Conservation (phyloP, 1,140 invertebrate genomes). For the Phenacoccus solenopsis region DNA sequence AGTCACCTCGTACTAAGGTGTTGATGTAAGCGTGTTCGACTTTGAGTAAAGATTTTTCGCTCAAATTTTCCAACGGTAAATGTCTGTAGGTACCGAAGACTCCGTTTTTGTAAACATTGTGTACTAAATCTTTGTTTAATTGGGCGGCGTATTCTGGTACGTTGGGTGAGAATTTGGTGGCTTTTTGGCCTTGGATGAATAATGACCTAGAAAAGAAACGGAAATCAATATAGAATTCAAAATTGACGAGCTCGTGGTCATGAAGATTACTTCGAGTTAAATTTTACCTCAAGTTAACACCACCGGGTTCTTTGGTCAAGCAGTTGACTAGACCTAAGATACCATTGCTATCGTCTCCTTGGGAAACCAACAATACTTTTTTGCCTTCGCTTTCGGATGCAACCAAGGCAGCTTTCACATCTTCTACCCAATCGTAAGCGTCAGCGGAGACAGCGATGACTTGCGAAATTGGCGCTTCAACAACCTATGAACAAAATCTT, state of each 20-base stretch:
- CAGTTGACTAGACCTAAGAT: slow-evolving; percentile 81
- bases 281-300: slow-evolving; percentile 48
- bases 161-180: slow-evolving; percentile 46
- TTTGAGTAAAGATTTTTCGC: slow-evolving; percentile 44
- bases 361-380: slow-evolving; percentile 56
- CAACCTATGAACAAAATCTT: background rate
- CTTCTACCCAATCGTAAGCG: slow-evolving; percentile 67
- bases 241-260: background rate
- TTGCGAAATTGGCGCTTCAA: slow-evolving; percentile 29
- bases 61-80: slow-evolving; percentile 46
- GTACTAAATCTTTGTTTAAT: slow-evolving; percentile 59
- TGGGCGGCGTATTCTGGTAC: slow-evolving; percentile 45
- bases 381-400: slow-evolving; percentile 41
- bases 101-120: slow-evolving; percentile 66
- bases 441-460: slow-evolving; percentile 50
- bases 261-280: background rate
- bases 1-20: slow-evolving; percentile 73
- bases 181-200: slow-evolving; percentile 50
- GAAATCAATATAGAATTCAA: background rate
- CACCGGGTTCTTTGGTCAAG: slow-evolving; percentile 68
- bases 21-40: slow-evolving; percentile 85
- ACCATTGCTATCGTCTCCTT: slow-evolving; percentile 54
- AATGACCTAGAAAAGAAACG: slow-evolving; percentile 34
- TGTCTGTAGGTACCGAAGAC: slow-evolving; percentile 77
- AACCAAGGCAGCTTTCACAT: slow-evolving; percentile 54